phyloP scores from a whole-genome alignment of 2,888 invertebrate species.

The Augiades crinisus region DNA sequence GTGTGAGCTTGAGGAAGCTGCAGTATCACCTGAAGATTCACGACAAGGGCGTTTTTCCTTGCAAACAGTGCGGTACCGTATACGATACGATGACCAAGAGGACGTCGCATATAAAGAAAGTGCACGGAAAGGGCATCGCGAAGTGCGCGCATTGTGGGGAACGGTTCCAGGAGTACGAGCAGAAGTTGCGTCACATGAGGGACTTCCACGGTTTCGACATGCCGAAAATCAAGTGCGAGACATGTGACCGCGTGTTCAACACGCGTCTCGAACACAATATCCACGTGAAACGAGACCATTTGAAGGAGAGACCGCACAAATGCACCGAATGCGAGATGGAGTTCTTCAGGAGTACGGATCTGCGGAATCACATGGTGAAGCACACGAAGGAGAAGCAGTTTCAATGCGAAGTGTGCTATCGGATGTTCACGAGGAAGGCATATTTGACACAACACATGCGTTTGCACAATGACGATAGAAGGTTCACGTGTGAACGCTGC shows the following conservation, averaged over 20 bases:
- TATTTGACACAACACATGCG: conserved; percentile 37
- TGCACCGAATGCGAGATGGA: conserved; percentile 43
- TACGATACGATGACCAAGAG: conserved; percentile 65
- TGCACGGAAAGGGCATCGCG: conserved; percentile 51
- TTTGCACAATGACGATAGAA: conserved; percentile 39
- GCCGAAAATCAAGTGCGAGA: conserved; percentile 45
- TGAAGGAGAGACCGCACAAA: conserved; percentile 44
- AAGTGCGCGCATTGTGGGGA: conserved; percentile 55
- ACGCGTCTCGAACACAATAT: conserved; percentile 38
- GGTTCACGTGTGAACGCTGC: conserved; percentile 30
- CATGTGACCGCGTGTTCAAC: conserved; percentile 50
- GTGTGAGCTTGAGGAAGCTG: conserved; percentile 50
- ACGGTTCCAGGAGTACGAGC: conserved; percentile 48
- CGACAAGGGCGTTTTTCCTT: conserved; percentile 51
- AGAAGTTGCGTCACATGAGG: conserved; percentile 48
- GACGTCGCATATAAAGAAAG: too few species aligned
- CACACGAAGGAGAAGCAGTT: conserved; percentile 53
- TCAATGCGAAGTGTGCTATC: conserved; percentile 53
- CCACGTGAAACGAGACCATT: conserved; percentile 53
- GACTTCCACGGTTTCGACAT: conserved; percentile 46
- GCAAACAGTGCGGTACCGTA: conserved; percentile 61
- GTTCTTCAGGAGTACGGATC: conserved; percentile 48
- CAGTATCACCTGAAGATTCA: conserved; percentile 50
- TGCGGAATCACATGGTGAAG: conserved; percentile 54
- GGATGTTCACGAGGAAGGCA: conserved; percentile 40